Evolutionary conservation across 64 coral and sea anemone genomes (phyloP).

Genomic region (Dendrophyllia cribrosa): DNA sequence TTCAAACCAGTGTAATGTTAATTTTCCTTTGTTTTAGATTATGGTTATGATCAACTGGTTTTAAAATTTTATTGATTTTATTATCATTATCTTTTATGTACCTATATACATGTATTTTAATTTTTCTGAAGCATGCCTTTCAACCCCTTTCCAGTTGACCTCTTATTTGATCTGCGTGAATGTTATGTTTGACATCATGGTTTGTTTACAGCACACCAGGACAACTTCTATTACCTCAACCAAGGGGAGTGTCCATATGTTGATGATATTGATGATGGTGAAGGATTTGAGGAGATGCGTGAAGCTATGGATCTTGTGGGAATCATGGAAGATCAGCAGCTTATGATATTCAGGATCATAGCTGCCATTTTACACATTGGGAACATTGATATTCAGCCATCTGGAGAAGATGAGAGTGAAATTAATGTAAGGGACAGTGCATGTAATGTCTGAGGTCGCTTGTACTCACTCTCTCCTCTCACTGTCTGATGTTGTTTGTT

Average conservation of each 20-base stretch:
- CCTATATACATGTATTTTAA: no score
- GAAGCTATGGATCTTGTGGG: slow-evolving; percentile 94
- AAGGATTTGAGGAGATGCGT: slow-evolving; percentile 85
- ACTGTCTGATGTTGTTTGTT: no score
- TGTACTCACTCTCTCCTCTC: neutral
- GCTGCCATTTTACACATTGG: slow-evolving; percentile 94
- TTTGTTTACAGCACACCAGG: slow-evolving; percentile 79
- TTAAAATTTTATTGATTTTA: no score
- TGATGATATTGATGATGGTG: slow-evolving; percentile 91
- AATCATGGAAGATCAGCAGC: slow-evolving; percentile 92
- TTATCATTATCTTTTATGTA: no score
- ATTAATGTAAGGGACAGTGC: slow-evolving; percentile 33
- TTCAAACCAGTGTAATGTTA: no score
- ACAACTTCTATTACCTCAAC: slow-evolving; percentile 90
- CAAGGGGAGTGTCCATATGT: slow-evolving; percentile 91
- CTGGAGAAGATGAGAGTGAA: slow-evolving; percentile 85
- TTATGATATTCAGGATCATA: slow-evolving; percentile 91
- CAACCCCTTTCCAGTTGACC: neutral
- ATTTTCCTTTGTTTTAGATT: no score
- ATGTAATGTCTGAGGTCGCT: neutral
- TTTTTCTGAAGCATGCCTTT: no score
- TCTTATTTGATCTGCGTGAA: neutral
- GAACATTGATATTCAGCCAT: slow-evolving; percentile 86
- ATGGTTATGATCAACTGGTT: no score
- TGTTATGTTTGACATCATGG: neutral